phyloP scores from a whole-genome alignment of 2,797 vertebrate genomes.

The Ispidina picta region DNA sequence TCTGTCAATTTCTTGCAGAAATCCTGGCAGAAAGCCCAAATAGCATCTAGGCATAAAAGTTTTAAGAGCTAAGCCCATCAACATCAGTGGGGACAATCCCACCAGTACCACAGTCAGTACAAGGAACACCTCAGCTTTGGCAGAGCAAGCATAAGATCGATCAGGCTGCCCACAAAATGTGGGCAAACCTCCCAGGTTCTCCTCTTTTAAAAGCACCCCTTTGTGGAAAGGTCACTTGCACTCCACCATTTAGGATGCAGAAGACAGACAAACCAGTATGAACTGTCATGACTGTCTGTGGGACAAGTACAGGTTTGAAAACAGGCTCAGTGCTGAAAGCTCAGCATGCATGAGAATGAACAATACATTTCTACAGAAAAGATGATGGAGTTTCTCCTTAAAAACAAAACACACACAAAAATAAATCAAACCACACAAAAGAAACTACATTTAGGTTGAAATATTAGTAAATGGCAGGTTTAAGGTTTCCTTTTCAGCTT shows the following conservation, averaged over 20 bases:
- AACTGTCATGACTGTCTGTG: background rate
- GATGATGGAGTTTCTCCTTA: background rate
- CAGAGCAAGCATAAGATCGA: background rate
- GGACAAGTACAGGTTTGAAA: background rate
- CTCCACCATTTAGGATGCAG: background rate
- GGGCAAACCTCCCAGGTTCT: background rate
- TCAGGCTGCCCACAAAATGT: background rate
- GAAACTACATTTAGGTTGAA: constrained; percentile 2
- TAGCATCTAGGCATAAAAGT: background rate
- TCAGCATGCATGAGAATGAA: background rate
- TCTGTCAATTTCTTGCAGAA: constrained; percentile 35
- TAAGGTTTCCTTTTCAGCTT: constrained; percentile 10
- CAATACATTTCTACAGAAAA: constrained; percentile 8
- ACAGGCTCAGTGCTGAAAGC: background rate
- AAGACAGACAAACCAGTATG: background rate
- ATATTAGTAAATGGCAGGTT: constrained; percentile 35
- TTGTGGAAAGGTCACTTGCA: background rate
- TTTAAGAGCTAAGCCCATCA: background rate
- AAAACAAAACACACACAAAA: background rate
- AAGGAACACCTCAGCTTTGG: background rate
- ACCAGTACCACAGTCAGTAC: background rate
- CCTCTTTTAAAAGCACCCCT: background rate
- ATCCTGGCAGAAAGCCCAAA: constrained; percentile 11
- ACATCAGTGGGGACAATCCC: background rate
- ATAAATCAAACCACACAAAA: background rate